Base-by-base conservation (phyloP, 2,888 invertebrate genomes). In the Rotaria magnacalcarata region DNA sequence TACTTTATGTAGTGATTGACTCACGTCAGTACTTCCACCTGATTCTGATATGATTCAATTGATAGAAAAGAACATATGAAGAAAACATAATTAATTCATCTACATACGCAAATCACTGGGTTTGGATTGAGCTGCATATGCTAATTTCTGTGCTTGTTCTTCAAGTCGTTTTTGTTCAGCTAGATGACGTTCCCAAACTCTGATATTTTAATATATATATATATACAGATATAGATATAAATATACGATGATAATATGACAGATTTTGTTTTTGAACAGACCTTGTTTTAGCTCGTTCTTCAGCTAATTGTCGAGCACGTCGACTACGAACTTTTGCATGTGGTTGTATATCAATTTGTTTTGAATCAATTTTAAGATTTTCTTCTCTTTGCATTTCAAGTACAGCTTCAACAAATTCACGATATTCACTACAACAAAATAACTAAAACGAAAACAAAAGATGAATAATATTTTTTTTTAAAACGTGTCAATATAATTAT, bases 391-490 rank as follows among this genome's bases (percentile, higher is more conserved):
- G 87, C 50, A 87, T 85, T 52, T 85, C 75, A 50, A 89, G 87
- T 24, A 90, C 89, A 88, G 89, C 89, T 86, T 90, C 89, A 1
- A 90, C 89, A 88, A 90, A 90, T 84, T 90, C 89, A 14, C 89
- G 87, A 86, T 90, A 91, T 1, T 90, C 89, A 80, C 89, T 89
- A 88, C 91, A 91, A 87, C 91, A 91, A 87, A 89, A 90, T 34
- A 91, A 87, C 85, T 89, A 88, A 50, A 56, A 60, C 5, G 16
- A 60, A 27, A 84, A n/a, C 3, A 24, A 50, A 47, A 27, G 50
- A 14, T 3, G 24, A 21, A 60, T 50, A 41, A 34, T 24, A 41
- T 34, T 34, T 34, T 34, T 34, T 34, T 34, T 34, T 34, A 34
- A 34, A 34, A 34, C 34, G 34, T 34, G 34, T 34, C 34, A 10